Evolutionary conservation across 1,140 invertebrate species (phyloP).

Genomic region (Hestina assimilis): DNA sequence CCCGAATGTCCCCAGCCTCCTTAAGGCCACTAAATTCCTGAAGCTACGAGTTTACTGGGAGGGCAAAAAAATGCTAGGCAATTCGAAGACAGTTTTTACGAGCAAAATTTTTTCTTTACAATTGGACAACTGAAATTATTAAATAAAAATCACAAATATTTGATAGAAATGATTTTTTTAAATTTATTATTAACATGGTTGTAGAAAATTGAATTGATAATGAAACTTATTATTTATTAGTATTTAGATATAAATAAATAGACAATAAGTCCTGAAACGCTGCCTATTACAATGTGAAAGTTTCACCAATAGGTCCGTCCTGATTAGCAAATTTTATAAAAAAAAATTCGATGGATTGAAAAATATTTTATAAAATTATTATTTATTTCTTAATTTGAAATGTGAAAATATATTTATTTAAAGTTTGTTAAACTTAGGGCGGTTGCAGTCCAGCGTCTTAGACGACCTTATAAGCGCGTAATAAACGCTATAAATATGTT

Average conservation of each 20-base stretch:
- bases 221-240: slow-evolving; percentile 2
- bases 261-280: slow-evolving; percentile 8
- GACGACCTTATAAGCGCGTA: too few relatives aligned
- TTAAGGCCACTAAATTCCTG: too few relatives aligned
- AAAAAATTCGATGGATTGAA: neutral
- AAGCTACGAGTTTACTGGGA: too few relatives aligned
- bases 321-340: neutral
- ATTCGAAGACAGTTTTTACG: neutral
- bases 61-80: neutral
- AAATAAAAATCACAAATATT: neutral
- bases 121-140: slow-evolving; percentile 2
- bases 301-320: slow-evolving; percentile 25
- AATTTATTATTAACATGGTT: neutral
- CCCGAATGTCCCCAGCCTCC: neutral
- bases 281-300: slow-evolving; percentile 11
- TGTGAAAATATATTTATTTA: neutral
- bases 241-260: slow-evolving; percentile 6
- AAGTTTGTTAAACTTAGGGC: too few relatives aligned
- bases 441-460: too few relatives aligned
- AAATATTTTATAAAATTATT: neutral
- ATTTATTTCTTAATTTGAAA: too few relatives aligned
- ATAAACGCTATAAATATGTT: too few relatives aligned
- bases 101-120: neutral
- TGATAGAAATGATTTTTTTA: neutral
- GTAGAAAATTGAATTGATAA: neutral